phyloP scores from a whole-genome alignment of 2,888 invertebrate genomes.

The Seira sanloemensis region DNA sequence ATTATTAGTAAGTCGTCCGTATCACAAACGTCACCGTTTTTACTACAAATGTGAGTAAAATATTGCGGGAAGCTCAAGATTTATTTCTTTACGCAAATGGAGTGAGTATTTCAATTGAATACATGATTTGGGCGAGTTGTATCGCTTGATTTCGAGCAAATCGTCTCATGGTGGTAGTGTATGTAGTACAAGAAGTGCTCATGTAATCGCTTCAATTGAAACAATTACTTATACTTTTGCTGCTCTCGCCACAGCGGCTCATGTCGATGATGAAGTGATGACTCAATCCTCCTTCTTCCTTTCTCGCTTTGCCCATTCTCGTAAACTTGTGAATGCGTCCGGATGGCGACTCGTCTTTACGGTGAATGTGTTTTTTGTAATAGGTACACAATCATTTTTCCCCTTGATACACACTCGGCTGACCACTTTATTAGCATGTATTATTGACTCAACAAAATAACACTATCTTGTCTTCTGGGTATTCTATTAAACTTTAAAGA shows the following conservation, averaged over 20 bases:
- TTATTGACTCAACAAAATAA: slow-evolving; percentile 42
- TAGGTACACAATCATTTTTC: not conserved
- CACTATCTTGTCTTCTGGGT: slow-evolving; percentile 38
- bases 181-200: not conserved
- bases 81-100: not conserved
- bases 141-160: too few species aligned
- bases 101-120: not conserved
- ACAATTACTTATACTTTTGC: slow-evolving; percentile 54
- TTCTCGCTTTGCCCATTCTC: too few species aligned
- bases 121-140: too few species aligned
- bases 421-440: slow-evolving; percentile 40
- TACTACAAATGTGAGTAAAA: not conserved
- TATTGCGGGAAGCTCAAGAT: not conserved
- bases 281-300: slow-evolving; percentile 49
- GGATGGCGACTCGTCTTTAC: slow-evolving; percentile 52
- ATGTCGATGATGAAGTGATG: slow-evolving; percentile 46
- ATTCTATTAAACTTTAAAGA: not conserved
- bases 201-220: slow-evolving; percentile 59
- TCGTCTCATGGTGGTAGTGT: not conserved
- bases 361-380: not conserved
- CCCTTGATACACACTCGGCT: not conserved
- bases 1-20: not conserved
- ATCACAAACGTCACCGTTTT: not conserved
- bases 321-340: slow-evolving; percentile 34
- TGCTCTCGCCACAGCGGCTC: slow-evolving; percentile 27